Evolutionary conservation across 2,113 vertebrate genomes (phyloP).

Genomic region (Petrocephalus zakoni): DNA sequence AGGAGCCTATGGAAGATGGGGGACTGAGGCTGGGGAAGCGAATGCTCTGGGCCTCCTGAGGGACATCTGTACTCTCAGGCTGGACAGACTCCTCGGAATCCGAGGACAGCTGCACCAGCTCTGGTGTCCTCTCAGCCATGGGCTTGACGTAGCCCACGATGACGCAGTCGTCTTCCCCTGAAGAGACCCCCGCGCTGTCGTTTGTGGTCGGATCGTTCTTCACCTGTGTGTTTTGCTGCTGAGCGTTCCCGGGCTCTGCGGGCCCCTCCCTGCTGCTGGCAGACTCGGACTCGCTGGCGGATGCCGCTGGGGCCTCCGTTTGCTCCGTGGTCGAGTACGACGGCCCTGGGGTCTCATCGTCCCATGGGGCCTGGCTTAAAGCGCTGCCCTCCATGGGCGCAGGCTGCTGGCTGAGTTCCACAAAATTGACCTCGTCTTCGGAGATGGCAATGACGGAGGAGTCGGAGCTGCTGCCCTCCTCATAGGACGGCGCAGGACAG

Average conservation of each 20-base stretch:
- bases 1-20: constrained; percentile 50
- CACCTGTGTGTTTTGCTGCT: constrained; percentile 34
- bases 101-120: constrained; percentile 83
- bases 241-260: constrained; percentile 21
- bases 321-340: constrained; percentile 76
- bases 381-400: constrained; percentile 40
- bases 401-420: constrained; percentile 7
- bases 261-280: constrained; percentile 60
- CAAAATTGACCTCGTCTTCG: constrained; percentile 59
- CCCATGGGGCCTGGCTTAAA: constrained; percentile 69
- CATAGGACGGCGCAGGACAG: constrained; percentile 62
- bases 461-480: constrained; percentile 65
- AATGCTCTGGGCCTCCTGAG: constrained; percentile 44
- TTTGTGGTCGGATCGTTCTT: constrained; percentile 35
- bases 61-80: constrained; percentile 49
- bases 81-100: constrained; percentile 68
- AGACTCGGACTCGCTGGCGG: constrained; percentile 60
- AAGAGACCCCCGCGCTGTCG: constrained; percentile 46
- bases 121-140: constrained; percentile 81
- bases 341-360: constrained; percentile 84
- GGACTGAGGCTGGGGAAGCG: constrained; percentile 51
- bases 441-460: constrained; percentile 86
- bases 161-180: constrained; percentile 73
- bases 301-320: constrained; percentile 38
- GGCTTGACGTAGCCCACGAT: constrained; percentile 89